phyloP scores from a whole-genome alignment of 2,888 invertebrate species.

The Dendrolimus houi region DNA sequence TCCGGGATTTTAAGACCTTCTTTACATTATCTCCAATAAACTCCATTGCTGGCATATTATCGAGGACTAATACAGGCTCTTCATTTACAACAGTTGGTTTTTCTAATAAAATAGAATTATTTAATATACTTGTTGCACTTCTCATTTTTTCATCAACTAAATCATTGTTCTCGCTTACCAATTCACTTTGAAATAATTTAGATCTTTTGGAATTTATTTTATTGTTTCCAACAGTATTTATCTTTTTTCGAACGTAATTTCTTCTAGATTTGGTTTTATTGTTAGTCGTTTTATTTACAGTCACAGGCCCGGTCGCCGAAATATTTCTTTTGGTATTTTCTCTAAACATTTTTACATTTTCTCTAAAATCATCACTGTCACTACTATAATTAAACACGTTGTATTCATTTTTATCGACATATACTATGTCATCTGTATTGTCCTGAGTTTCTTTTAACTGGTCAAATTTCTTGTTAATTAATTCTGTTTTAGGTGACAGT shows the following conservation, averaged over 20 bases:
- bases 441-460: conserved; percentile 36
- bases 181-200: neutral
- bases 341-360: no score
- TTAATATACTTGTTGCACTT: conserved; percentile 26
- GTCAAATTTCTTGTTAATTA: conserved; percentile 44
- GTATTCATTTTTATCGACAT: conserved; percentile 26
- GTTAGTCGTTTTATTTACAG: no score
- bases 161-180: conserved; percentile 5
- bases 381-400: conserved; percentile 50
- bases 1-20: no score
- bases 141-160: conserved; percentile 52
- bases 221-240: neutral
- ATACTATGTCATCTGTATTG: conserved; percentile 25
- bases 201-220: conserved; percentile 13
- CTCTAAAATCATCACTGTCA: conserved; percentile 44
- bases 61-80: conserved; percentile 23
- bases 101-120: conserved; percentile 36
- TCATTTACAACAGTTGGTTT: conserved; percentile 8
- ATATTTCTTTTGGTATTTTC: no score
- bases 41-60: conserved; percentile 34
- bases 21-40: conserved; percentile 18
- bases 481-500: conserved; percentile 37
- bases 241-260: no score
- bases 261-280: no score
- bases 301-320: no score